Percentiles rank a stretch among this genome's conserved stretches.
phyloP scores from a whole-genome alignment of 2,113 vertebrate genomes.

The Ibidorhyncha struthersii region DNA sequence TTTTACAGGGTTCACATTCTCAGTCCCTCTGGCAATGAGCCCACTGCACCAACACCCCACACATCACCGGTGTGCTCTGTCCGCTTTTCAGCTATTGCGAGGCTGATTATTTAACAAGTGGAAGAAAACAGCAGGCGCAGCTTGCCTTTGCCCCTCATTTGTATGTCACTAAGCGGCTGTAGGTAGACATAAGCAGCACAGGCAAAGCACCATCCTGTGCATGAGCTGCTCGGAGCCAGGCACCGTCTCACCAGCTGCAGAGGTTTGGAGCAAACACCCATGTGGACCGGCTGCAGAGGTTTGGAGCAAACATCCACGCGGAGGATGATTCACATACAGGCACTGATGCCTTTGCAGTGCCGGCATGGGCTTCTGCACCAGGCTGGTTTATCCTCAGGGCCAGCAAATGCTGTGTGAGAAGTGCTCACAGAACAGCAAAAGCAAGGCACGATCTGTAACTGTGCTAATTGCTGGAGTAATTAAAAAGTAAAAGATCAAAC shows the following conservation, averaged over 20 bases:
- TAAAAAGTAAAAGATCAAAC: not conserved
- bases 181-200: too few relatives aligned
- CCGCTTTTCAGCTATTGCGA: not conserved
- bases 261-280: not conserved
- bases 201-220: not conserved
- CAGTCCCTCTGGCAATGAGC: not conserved
- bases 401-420: accelerated
- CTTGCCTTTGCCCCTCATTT: not conserved
- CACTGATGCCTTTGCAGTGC: not conserved
- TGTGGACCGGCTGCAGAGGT: not conserved
- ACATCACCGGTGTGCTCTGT: not conserved
- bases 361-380: not conserved
- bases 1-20: not conserved
- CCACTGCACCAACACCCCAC: not conserved
- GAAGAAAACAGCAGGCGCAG: not conserved
- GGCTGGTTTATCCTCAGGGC: not conserved
- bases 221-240: not conserved
- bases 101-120: not conserved
- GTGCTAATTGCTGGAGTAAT: slow-evolving; percentile 14
- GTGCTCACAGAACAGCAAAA: not conserved
- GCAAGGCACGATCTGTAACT: not conserved
- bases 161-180: not conserved
- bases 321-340: not conserved
- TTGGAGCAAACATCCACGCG: not conserved
- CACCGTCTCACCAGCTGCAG: accelerated